Evolutionary conservation across 1,140 invertebrate genomes (phyloP), one percentile per base, ranked within the genome.

Genomic region (Mya arenaria): DNA sequence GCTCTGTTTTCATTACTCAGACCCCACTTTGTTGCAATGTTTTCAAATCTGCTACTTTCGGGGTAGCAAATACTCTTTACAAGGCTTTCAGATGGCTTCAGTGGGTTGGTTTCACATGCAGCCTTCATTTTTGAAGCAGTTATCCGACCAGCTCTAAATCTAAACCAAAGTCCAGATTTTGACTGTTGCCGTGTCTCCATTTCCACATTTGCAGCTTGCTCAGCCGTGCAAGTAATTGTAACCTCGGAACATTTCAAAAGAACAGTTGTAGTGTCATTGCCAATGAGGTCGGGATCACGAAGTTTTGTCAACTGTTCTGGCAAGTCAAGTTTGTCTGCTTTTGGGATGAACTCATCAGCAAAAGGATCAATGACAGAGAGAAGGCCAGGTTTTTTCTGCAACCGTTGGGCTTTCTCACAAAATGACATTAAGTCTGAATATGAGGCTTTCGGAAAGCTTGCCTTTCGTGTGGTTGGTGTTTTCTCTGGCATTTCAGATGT

Each of bases 21-120:
- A 23, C 84, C 74, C 84, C 84, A 89, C 17, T 44, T 55, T 48
- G 83, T 85, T 28, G 85, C 85, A 28, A 19, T 48, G 32, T 34
- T 72, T 4, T 10, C 41, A 34, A 85, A 82, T n/a, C n/a, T n/a
- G 2, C 15, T 4, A 10, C 5, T 10, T 5, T 23, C 19, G 2
- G 84, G 87, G 52, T 85, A 83, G 37, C 82, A 85, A 8, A 87
- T 83, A 36, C 55, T 44, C 36, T 72, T 81, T 0, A 87, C 65
- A 2, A 82, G 28, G 17, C 56, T 58, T 25, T 58, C 32, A 15
- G 85, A 65, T 62, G 80, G 80, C 25, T 80, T 71, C 6, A 30
- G 13, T 5, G 37, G 6, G 23, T n/a, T 28, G 15, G 71, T 81
- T 19, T 39, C n/a, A 55, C 85, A 86, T 15, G 79, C 82, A 34